Conservation (phyloP, 2,888 invertebrate genomes). For the Seladonia tumulorum region DNA sequence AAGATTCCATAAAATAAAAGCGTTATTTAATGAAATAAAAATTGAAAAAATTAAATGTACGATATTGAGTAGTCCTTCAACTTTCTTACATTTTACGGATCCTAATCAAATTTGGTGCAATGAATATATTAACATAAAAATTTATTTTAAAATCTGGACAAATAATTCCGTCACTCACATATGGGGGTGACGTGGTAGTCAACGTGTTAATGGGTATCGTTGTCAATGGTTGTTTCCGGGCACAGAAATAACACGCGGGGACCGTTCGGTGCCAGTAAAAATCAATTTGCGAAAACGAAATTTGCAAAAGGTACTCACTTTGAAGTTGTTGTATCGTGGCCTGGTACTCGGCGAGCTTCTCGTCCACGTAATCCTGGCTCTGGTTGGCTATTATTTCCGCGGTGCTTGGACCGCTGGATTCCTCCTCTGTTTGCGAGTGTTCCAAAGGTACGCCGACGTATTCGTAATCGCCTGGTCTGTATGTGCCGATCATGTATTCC, state of each 20-base stretch:
- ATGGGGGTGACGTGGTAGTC: no score
- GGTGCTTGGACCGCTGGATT: slow-evolving; percentile 92
- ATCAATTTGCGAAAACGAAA: background rate
- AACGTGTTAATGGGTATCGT: slow-evolving; percentile 31
- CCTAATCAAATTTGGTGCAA: no score
- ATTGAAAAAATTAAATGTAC: no score
- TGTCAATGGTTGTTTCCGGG: slow-evolving; percentile 36
- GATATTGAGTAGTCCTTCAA: no score
- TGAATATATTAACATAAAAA: no score
- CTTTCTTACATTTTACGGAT: no score
- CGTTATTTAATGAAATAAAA: no score
- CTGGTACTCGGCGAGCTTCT: slow-evolving; percentile 96
- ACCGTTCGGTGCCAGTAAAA: slow-evolving; percentile 29
- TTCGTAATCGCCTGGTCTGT: slow-evolving; percentile 87
- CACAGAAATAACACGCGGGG: slow-evolving; percentile 19
- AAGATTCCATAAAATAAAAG: no score
- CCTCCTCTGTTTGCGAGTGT: slow-evolving; percentile 90
- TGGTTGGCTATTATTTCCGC: slow-evolving; percentile 97
- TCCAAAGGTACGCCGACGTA: slow-evolving; percentile 92
- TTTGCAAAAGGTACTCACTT: slow-evolving; percentile 79
- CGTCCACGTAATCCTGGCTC: slow-evolving; percentile 97
- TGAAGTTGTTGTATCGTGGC: slow-evolving; percentile 95
- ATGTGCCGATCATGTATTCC: slow-evolving; percentile 84
- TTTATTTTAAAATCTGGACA: no score
- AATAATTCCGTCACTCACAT: no score